phyloP scores from a whole-genome alignment of 2,797 vertebrate genomes.

The Oryzias sinensis region DNA sequence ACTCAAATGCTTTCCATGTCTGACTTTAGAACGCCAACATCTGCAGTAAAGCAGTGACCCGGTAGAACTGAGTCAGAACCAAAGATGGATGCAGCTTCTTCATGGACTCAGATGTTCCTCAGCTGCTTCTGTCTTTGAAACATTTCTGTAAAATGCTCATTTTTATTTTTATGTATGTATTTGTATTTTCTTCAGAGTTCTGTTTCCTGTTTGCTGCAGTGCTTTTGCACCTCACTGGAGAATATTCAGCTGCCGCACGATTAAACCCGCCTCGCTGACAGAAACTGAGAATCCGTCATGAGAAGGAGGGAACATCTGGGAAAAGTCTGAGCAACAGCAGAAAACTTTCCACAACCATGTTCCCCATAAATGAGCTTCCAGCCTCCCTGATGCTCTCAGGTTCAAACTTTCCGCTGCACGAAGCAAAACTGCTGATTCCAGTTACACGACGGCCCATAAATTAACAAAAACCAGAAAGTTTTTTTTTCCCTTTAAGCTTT shows the following conservation, averaged over 20 bases:
- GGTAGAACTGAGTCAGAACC: no score
- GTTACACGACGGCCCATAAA: constrained; percentile 31
- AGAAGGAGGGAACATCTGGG: constrained; percentile 11
- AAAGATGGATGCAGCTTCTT: no score
- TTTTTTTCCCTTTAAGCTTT: constrained; percentile 2
- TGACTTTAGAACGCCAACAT: no score
- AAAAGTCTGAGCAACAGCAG: constrained; percentile 29
- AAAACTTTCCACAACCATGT: constrained; percentile 57
- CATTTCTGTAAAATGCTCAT: neutral
- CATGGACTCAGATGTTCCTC: no score
- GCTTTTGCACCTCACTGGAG: no score
- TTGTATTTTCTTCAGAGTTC: neutral
- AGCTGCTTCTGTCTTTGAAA: no score
- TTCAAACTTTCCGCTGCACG: constrained; percentile 50
- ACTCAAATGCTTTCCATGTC: no score
- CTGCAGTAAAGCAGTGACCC: no score
- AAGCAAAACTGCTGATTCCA: constrained; percentile 53
- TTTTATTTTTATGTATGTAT: neutral
- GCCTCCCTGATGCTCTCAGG: constrained; percentile 16
- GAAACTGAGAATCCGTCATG: no score
- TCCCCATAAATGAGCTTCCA: constrained; percentile 31
- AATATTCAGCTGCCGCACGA: no score
- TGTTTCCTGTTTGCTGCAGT: no score
- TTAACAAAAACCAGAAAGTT: constrained; percentile 25
- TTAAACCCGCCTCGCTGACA: no score